Evolutionary conservation across 2,888 invertebrate genomes (phyloP).

Genomic region (Drosophila buzzatii): DNA sequence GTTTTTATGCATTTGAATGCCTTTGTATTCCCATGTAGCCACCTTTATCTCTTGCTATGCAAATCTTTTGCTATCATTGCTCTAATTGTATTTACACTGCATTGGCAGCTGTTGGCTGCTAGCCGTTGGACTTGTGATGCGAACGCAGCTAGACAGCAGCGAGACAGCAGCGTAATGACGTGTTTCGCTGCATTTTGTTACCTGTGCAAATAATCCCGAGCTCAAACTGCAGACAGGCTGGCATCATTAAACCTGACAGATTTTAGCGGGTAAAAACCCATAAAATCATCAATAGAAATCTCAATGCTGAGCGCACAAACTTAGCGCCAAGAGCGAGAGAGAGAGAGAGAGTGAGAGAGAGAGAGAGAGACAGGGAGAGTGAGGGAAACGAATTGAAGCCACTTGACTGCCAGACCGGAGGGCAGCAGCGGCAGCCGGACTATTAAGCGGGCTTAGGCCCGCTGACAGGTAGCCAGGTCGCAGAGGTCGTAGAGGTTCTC

Average conservation of each 20-base stretch:
- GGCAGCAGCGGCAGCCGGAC: slow-evolving; percentile 12
- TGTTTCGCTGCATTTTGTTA: slow-evolving; percentile 63
- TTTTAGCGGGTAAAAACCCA: slow-evolving; percentile 76
- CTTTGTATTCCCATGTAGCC: slow-evolving; percentile 3
- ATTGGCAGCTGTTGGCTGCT: slow-evolving; percentile 13
- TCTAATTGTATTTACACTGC: slow-evolving; percentile 17
- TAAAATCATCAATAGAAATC: slow-evolving; percentile 73
- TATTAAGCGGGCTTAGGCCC: slow-evolving; percentile 18
- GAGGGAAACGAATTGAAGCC: slow-evolving; percentile 16
- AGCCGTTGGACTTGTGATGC: neutral
- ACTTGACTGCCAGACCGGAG: slow-evolving; percentile 36
- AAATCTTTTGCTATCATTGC: neutral
- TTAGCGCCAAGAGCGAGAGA: slow-evolving; percentile 11
- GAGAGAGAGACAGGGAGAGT: slow-evolving; percentile 3
- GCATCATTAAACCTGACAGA: slow-evolving; percentile 66
- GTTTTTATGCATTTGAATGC: neutral
- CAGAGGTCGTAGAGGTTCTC: slow-evolving; percentile 11
- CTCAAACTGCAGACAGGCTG: slow-evolving; percentile 52
- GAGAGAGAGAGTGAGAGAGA: slow-evolving; percentile 13
- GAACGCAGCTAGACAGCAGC: slow-evolving; percentile 57
- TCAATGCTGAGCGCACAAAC: slow-evolving; percentile 1
- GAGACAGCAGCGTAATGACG: slow-evolving; percentile 74
- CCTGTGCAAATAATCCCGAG: slow-evolving; percentile 23
- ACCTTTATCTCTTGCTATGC: neutral
- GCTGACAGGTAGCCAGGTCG: slow-evolving; percentile 24